These are phyloP conservation scores for Bombylius major DNA, from an alignment of 2,888 invertebrate genomes.

Conservation along the genomic window DNA sequence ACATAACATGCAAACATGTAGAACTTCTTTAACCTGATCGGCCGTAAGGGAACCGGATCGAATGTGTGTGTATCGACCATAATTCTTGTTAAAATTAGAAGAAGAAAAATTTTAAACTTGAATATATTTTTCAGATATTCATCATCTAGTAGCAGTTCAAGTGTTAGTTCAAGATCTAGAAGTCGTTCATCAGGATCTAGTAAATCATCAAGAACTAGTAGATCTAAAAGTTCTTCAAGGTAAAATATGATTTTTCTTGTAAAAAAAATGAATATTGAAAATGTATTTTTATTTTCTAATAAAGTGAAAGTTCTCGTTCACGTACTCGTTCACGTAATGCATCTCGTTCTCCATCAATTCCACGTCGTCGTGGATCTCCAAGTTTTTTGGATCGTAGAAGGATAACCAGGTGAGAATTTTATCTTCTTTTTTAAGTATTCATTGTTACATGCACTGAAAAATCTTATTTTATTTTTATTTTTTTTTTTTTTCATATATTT, in stretches of 20 bases:
- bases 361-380: conserved; percentile 83
- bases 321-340: conserved; percentile 31
- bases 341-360: conserved; percentile 78
- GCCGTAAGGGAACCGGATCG: too few relatives aligned
- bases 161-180: conserved; percentile 28
- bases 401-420: conserved; percentile 70
- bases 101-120: too few relatives aligned
- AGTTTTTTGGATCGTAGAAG: conserved; percentile 86
- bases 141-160: conserved; percentile 24
- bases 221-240: conserved; percentile 31
- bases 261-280: background rate
- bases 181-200: conserved; percentile 32
- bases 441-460: conserved; percentile 5
- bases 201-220: conserved; percentile 28
- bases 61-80: too few relatives aligned
- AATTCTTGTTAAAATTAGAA: too few relatives aligned
- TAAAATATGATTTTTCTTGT: conserved; percentile 10
- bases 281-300: background rate
- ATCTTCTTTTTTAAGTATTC: background rate
- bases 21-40: too few relatives aligned
- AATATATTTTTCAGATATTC: conserved; percentile 19
- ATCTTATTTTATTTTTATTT: conserved; percentile 5
- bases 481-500: background rate
- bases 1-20: too few relatives aligned
- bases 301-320: conserved; percentile 23